Conservation (phyloP, 2,113 vertebrate genomes). For the Bos taurus region ARS-UCD2.0 NC_037357.1:129592001-129592500, state of each 20-base stretch:
- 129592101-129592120: background rate
- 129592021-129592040: background rate
- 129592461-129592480: background rate
- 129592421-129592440: background rate
- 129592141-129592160: rapidly evolving
- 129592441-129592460: background rate
- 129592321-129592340: background rate
- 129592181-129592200: background rate
- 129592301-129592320: background rate
- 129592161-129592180: background rate
- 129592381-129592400: background rate
- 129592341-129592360: background rate
- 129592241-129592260: background rate
- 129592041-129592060: background rate
- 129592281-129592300: background rate
- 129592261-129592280: background rate
- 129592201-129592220: background rate
- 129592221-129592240: background rate
- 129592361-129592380: background rate
- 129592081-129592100: background rate
- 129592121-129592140: background rate
- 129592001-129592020: background rate
- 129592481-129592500: background rate
- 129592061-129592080: background rate
- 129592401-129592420: background rate